Evolutionary conservation across 2,113 vertebrate species (phyloP).

Genomic region (Coptodon bakossiorum): DNA sequence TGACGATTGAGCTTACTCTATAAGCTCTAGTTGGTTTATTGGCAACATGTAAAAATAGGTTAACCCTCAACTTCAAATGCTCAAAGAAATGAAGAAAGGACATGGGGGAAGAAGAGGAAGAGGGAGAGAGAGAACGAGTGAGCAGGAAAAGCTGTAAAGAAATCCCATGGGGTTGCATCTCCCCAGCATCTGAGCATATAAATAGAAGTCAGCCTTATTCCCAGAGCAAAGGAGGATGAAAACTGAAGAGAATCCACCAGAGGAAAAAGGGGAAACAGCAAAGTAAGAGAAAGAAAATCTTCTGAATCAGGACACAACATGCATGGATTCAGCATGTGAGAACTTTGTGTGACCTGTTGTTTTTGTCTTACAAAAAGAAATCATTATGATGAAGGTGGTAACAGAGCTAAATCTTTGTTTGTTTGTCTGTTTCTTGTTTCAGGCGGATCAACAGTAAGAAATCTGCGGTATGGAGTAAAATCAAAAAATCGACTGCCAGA

Average conservation of each 20-base stretch:
- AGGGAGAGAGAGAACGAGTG: not conserved
- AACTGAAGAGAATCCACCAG: conserved; percentile 44
- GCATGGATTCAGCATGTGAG: not conserved
- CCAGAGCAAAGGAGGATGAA: conserved; percentile 48
- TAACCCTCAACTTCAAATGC: conserved; percentile 17
- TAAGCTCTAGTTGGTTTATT: conserved; percentile 1
- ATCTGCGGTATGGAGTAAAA: not conserved
- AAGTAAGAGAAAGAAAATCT: conserved; percentile 24
- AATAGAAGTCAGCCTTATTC: conserved; percentile 68
- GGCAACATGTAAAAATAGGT: conserved; percentile 40
- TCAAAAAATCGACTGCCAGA: not conserved
- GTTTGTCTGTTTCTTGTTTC: not conserved
- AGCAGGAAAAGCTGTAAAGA: conserved; percentile 53
- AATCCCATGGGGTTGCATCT: conserved; percentile 59
- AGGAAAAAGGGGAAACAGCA: conserved; percentile 14
- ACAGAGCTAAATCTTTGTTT: not conserved
- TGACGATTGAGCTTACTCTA: not conserved
- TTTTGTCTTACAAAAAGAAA: not conserved
- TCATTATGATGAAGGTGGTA: not conserved
- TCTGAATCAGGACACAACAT: conserved; percentile 42
- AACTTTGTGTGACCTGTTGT: not conserved
- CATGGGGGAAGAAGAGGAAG: not conserved
- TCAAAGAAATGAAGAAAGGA: conserved; percentile 32
- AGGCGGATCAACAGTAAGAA: not conserved
- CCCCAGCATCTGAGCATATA: conserved; percentile 67